These are phyloP conservation scores for Falco berigora DNA, from an alignment of 2,797 vertebrate species.

Conservation along the genomic window DNA sequence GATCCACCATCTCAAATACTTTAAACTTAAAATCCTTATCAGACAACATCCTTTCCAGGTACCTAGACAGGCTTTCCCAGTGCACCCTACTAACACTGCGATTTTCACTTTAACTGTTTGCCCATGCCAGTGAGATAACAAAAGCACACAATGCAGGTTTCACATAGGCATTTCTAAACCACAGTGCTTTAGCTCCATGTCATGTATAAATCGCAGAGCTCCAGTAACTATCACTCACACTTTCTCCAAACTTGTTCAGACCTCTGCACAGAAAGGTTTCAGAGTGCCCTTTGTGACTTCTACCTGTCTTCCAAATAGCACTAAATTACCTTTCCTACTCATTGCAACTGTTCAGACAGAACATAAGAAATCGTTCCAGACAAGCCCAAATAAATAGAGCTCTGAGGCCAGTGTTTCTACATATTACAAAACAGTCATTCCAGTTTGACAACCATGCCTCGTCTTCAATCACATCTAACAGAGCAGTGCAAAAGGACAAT, in stretches of 20 bases:
- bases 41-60: not conserved
- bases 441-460: not conserved
- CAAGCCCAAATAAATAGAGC: not conserved
- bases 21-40: not conserved
- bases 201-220: not conserved
- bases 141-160: not conserved
- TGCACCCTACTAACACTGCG: not conserved
- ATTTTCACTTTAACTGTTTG: not conserved
- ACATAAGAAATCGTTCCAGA: not conserved
- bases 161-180: not conserved
- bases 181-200: not conserved
- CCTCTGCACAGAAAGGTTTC: not conserved
- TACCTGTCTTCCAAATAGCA: not conserved
- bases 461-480: not conserved
- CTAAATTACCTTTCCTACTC: not conserved
- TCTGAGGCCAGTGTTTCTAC: not conserved
- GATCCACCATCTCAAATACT: not conserved
- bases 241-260: not conserved
- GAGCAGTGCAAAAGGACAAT: not conserved
- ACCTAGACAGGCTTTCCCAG: not conserved
- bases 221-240: not conserved
- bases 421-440: not conserved
- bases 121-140: not conserved
- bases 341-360: not conserved
- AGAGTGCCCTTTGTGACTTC: not conserved